These are phyloP conservation scores for Zygothrica quintamaculata DNA, from an alignment of 2,888 invertebrate species.

Conservation along the genomic window DNA sequence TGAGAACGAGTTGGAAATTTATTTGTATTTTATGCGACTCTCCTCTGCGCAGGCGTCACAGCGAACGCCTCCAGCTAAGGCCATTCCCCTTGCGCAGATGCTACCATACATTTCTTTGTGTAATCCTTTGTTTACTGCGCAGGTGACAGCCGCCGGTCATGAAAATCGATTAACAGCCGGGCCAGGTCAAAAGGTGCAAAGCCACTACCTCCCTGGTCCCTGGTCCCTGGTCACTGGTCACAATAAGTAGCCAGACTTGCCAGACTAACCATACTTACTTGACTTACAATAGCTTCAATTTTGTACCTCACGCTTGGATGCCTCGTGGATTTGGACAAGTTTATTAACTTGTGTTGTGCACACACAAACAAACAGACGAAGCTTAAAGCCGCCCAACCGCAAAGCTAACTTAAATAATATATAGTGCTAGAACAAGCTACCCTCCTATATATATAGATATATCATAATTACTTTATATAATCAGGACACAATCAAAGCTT, in stretches of 20 bases:
- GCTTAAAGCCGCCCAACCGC: constrained; percentile 12
- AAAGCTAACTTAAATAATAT: constrained; percentile 22
- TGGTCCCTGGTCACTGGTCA: too few relatives aligned
- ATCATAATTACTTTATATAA: too few relatives aligned
- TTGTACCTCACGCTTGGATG: constrained; percentile 47
- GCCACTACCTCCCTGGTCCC: too few relatives aligned
- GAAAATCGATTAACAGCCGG: constrained; percentile 68
- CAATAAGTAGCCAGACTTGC: constrained; percentile 18
- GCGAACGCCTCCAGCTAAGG: constrained; percentile 49
- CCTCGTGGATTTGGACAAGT: constrained; percentile 67
- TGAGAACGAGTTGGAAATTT: constrained; percentile 79
- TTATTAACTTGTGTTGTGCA: constrained; percentile 68
- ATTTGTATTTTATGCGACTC: constrained; percentile 81
- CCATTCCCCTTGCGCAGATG: constrained; percentile 55
- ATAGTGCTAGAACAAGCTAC: too few relatives aligned
- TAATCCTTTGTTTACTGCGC: constrained; percentile 75
- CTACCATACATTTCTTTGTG: constrained; percentile 29
- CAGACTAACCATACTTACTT: background rate
- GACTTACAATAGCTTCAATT: constrained; percentile 40
- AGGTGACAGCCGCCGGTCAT: constrained; percentile 71
- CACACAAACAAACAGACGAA: constrained; percentile 36
- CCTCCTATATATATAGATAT: too few relatives aligned
- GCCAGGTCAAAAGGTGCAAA: constrained; percentile 47
- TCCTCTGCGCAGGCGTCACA: constrained; percentile 59
- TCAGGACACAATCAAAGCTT: too few relatives aligned